A percentile compares a stretch with the other conserved stretches of the same genome.
phyloP scores from a whole-genome alignment of 2,797 vertebrate species.

The Liparis tanakae region DNA sequence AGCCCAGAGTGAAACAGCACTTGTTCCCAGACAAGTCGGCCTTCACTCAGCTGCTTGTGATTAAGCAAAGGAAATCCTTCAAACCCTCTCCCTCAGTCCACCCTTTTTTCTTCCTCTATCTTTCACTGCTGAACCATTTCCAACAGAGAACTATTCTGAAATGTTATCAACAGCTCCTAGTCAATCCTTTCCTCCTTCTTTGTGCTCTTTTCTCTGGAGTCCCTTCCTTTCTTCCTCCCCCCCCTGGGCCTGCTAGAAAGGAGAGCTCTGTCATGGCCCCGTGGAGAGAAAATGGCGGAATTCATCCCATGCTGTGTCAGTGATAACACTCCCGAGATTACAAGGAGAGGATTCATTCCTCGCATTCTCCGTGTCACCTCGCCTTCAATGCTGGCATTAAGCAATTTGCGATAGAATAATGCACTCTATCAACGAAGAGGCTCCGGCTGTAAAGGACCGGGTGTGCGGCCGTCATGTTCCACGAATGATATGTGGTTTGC shows the following conservation, averaged over 20 bases:
- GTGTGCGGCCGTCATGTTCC: conserved; percentile 52
- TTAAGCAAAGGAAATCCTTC: conserved; percentile 64
- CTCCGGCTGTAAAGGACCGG: conserved; percentile 54
- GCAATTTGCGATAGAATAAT: conserved; percentile 76
- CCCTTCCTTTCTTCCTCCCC: conserved; percentile 53
- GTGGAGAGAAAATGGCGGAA: conserved; percentile 77
- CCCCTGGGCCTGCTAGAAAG: conserved; percentile 66
- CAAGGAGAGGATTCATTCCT: conserved; percentile 79
- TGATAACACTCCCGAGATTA: conserved; percentile 77
- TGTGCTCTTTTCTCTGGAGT: conserved; percentile 64
- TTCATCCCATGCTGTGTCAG: conserved; percentile 76
- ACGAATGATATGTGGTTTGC: conserved; percentile 51
- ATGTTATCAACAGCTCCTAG: conserved; percentile 80
- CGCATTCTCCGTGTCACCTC: conserved; percentile 75
- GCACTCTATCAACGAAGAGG: conserved; percentile 63
- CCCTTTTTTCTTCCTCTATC: conserved; percentile 51
- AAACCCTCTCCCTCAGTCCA: conserved; percentile 43
- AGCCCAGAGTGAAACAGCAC: conserved; percentile 63
- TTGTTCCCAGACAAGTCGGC: conserved; percentile 59
- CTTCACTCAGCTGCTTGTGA: conserved; percentile 74
- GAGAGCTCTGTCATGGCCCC: conserved; percentile 70
- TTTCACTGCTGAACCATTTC: conserved; percentile 60
- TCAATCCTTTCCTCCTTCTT: conserved; percentile 66
- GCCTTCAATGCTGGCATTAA: conserved; percentile 76
- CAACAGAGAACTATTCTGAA: conserved; percentile 77